These are phyloP conservation scores for Ornithoptera alexandrae DNA, from an alignment of 2,888 invertebrate genomes.

Conservation along the genomic window DNA sequence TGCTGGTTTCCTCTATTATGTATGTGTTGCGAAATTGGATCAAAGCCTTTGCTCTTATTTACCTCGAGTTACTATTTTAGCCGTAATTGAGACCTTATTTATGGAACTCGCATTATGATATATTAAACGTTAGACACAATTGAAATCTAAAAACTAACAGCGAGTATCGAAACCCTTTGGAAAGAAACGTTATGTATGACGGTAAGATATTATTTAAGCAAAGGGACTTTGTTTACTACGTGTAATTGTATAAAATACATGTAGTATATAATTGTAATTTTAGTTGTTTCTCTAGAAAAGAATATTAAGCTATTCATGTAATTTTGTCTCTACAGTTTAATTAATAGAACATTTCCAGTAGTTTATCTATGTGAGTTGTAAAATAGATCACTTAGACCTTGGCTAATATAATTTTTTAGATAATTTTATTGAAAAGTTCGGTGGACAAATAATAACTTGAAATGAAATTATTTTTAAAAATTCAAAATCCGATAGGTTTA, in stretches of 20 bases:
- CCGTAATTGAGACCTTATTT: too few relatives aligned
- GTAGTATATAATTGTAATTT: neutral
- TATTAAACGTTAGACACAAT: neutral
- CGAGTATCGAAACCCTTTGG: neutral
- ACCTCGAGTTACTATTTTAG: too few relatives aligned
- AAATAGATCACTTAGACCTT: neutral
- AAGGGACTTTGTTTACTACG: neutral
- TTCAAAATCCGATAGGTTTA: too few relatives aligned
- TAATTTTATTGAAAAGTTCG: neutral
- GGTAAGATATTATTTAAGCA: neutral
- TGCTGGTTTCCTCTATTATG: slow-evolving; percentile 5
- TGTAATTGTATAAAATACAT: neutral
- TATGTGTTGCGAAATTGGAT: slow-evolving; percentile 8
- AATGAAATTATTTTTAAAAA: neutral
- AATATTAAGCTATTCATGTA: neutral
- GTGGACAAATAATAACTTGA: neutral
- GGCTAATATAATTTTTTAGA: neutral
- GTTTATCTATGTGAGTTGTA: neutral
- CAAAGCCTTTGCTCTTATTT: slow-evolving; percentile 5
- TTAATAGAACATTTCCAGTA: neutral
- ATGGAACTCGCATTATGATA: too few relatives aligned
- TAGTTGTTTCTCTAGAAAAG: too few relatives aligned
- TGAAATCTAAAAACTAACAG: neutral
- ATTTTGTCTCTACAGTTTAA: neutral
- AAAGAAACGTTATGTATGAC: neutral